Percentiles rank a stretch among this genome's conserved stretches.
phyloP scores from a whole-genome alignment of 30 jellyfish, hydroid and myxozoan species.

The Hydractinia symbiolongicarpus region DNA sequence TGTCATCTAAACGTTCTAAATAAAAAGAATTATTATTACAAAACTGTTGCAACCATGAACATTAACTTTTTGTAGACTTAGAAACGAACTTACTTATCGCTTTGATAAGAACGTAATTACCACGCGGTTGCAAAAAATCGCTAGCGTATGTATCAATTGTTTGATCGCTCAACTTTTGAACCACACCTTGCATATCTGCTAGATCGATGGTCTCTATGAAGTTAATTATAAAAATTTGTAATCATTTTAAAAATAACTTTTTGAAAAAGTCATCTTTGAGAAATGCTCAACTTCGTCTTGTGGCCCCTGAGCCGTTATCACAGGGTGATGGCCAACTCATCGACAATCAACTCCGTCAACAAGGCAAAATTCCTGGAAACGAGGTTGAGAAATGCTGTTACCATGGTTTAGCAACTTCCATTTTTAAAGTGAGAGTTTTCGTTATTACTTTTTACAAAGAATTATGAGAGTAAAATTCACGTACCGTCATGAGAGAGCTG shows the following conservation, averaged over 20 bases:
- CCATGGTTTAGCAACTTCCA: too few relatives aligned
- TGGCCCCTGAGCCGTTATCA: too few relatives aligned
- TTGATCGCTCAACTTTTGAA: slow-evolving; percentile 53
- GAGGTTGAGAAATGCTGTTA: too few relatives aligned
- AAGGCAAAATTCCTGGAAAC: too few relatives aligned
- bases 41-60: background rate
- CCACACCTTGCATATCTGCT: slow-evolving; percentile 78
- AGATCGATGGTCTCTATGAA: slow-evolving; percentile 56
- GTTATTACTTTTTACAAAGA: too few relatives aligned
- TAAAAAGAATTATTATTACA: background rate
- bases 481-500: slow-evolving; percentile 24
- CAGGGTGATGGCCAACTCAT: too few relatives aligned
- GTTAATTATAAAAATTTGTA: too few relatives aligned
- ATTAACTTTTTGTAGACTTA: background rate
- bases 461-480: background rate
- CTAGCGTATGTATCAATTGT: slow-evolving; percentile 65
- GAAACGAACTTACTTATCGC: slow-evolving; percentile 36
- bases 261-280: too few relatives aligned
- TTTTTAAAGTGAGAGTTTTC: too few relatives aligned
- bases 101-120: slow-evolving; percentile 52
- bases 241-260: too few relatives aligned
- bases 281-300: too few relatives aligned
- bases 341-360: too few relatives aligned
- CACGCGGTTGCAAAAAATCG: slow-evolving; percentile 43
- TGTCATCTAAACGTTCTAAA: slow-evolving; percentile 29